Evolutionary conservation across 1,140 invertebrate species (phyloP).

Genomic region (Thaumatotibia leucotreta): DNA sequence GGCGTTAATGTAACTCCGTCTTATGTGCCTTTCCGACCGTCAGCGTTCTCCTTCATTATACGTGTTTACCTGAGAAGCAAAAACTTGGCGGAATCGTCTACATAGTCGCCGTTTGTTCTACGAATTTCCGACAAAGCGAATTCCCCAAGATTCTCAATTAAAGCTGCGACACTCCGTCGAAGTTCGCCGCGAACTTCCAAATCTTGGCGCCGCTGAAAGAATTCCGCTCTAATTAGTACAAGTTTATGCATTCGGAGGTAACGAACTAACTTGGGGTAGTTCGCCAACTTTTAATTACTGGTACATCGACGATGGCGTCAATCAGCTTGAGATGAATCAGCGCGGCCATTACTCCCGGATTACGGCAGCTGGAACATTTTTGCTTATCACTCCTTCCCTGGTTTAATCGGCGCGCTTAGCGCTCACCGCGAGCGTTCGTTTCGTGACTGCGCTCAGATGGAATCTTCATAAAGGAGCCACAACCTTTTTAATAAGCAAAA

Average conservation of each 20-base stretch:
- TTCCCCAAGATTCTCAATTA: constrained; percentile 70
- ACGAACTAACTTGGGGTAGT: constrained; percentile 33
- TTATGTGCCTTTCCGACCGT: constrained; percentile 24
- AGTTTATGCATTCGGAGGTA: constrained; percentile 63
- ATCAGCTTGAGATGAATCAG: constrained; percentile 53
- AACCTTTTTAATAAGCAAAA: constrained; percentile 31
- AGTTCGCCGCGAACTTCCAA: constrained; percentile 50
- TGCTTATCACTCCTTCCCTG: constrained; percentile 34
- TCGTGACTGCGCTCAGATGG: constrained; percentile 26
- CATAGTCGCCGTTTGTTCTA: constrained; percentile 49
- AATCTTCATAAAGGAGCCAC: constrained; percentile 27
- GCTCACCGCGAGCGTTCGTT: constrained; percentile 19
- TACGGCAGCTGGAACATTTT: constrained; percentile 57
- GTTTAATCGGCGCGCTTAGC: constrained; percentile 30
- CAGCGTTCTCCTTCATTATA: constrained; percentile 23
- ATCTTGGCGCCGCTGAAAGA: constrained; percentile 59
- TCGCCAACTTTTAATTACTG: constrained; percentile 66
- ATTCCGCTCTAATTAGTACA: constrained; percentile 67
- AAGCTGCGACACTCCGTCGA: constrained; percentile 58
- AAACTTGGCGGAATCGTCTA: constrained; percentile 28
- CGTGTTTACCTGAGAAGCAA: constrained; percentile 25
- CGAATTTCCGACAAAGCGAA: constrained; percentile 56
- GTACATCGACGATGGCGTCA: constrained; percentile 33
- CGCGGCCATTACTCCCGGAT: constrained; percentile 51
- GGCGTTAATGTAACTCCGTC: constrained; percentile 22